These are phyloP conservation scores for Phoenoteleia sp. DNA, from an alignment of 2,888 invertebrate species.

Conservation along the genomic window DNA sequence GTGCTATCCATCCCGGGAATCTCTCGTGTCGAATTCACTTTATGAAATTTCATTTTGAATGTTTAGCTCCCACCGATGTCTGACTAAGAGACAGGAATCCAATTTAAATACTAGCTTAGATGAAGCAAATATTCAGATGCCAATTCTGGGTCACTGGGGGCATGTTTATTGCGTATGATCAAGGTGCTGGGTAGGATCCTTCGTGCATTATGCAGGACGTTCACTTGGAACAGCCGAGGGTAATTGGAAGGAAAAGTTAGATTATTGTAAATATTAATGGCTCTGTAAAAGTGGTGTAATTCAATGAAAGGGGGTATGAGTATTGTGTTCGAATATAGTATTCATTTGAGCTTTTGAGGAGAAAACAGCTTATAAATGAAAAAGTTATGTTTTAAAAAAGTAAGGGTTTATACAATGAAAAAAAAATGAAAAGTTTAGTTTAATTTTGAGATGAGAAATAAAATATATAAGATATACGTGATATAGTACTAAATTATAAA, in stretches of 20 bases:
- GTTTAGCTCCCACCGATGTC: neutral
- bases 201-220: neutral
- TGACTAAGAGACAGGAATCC: slow-evolving; percentile 22
- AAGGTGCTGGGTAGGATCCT: too few relatives aligned
- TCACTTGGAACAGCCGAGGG: slow-evolving; percentile 1
- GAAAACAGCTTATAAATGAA: too few relatives aligned
- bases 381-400: too few relatives aligned
- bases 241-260: slow-evolving; percentile 25
- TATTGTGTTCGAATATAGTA: too few relatives aligned
- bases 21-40: slow-evolving; percentile 24
- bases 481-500: too few relatives aligned
- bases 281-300: neutral
- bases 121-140: slow-evolving; percentile 24
- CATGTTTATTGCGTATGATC: slow-evolving; percentile 42
- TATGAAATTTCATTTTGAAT: slow-evolving; percentile 42
- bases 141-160: slow-evolving; percentile 38
- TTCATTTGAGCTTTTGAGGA: too few relatives aligned
- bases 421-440: too few relatives aligned
- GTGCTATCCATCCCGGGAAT: neutral
- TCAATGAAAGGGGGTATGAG: too few relatives aligned
- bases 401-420: too few relatives aligned
- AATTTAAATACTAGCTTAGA: slow-evolving; percentile 37
- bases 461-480: too few relatives aligned
- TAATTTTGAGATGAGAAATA: too few relatives aligned
- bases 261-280: neutral